phyloP scores from a whole-genome alignment of 2,888 invertebrate genomes.

The Germaria angustata region DNA sequence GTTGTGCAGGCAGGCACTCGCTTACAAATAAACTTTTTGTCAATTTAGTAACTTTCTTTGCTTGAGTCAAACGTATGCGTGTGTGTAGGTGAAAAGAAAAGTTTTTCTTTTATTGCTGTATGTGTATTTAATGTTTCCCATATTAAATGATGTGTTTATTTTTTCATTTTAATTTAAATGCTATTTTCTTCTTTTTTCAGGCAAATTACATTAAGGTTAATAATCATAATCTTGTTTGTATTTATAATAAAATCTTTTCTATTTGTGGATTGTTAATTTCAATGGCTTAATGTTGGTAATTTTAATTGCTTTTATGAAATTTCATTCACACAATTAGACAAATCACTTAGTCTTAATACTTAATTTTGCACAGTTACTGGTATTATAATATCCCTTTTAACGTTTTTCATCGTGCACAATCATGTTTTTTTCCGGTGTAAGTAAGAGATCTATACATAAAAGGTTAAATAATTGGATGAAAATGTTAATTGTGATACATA shows the following conservation, averaged over 20 bases:
- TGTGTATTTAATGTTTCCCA: constrained; percentile 1
- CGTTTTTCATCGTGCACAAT: no score
- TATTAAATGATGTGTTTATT: constrained; percentile 26
- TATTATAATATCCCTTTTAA: no score
- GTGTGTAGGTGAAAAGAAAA: constrained; percentile 6
- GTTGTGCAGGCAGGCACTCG: neutral
- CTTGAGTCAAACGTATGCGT: constrained; percentile 2
- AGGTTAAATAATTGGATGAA: no score
- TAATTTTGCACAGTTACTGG: no score
- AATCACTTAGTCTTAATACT: neutral
- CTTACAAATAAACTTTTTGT: neutral
- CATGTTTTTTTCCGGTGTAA: no score
- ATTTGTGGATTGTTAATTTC: no score
- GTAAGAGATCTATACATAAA: no score
- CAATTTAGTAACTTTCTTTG: neutral
- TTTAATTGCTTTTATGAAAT: neutral
- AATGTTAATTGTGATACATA: no score
- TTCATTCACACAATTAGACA: neutral
- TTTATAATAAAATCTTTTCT: neutral
- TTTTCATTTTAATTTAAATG: constrained; percentile 20
- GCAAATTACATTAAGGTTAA: constrained; percentile 52
- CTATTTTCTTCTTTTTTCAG: constrained; percentile 30
- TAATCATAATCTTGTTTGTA: constrained; percentile 11
- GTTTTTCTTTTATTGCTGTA: constrained; percentile 6
- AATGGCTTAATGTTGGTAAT: neutral